Evolutionary conservation across 2,888 invertebrate species (phyloP), one percentile per base, ranked within the genome.

Genomic region (Agonopterix arenella): DNA sequence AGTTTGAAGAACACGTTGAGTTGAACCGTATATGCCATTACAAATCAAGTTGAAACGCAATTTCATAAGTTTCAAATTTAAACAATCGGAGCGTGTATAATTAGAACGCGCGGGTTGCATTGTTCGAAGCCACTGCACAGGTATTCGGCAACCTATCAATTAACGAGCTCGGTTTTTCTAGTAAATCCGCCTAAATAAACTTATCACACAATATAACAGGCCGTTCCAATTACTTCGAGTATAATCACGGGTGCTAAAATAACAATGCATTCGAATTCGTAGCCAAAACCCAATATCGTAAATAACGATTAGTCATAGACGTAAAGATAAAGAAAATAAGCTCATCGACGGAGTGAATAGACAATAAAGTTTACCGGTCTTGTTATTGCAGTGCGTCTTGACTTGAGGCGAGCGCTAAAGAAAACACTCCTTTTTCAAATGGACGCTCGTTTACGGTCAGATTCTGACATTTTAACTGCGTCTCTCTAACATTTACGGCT

Each of bases 61-160:
- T 83, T 84, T 86, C 83, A 80, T 84, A 83, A 85, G 80, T 80
- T 76, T 83, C 84, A 84, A 85, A 85, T 79, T 85, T 83, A 73
- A 82, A 81, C 73, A 84, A 83, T 77, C 77, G 77, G 82, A 80
- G 81, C 84, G 76, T 79, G 71, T 66, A 80, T 82, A 86, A 85
- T 85, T 80, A 70, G 58, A 43, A 38, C 55, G 52, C 50, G 66
- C 62, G 58, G 58, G 70, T 83, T 84, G 78, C 83, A 82, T 80
- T 84, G 82, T 85, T 83, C 83, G 68, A 53, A 73, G 73, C 76
- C 79, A 79, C 64, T 83, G 84, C 80, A 75, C 86, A 84, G 80
- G 76, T 81, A 85, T 84, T 81, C 81, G 66, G 77, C 76, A 78
- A 84, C 72, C 71, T 76, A 80, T 76, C 81, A 82, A 84, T 86